Base-by-base conservation (phyloP, 1,140 invertebrate genomes). In the Zaprionus nigranus region DNA sequence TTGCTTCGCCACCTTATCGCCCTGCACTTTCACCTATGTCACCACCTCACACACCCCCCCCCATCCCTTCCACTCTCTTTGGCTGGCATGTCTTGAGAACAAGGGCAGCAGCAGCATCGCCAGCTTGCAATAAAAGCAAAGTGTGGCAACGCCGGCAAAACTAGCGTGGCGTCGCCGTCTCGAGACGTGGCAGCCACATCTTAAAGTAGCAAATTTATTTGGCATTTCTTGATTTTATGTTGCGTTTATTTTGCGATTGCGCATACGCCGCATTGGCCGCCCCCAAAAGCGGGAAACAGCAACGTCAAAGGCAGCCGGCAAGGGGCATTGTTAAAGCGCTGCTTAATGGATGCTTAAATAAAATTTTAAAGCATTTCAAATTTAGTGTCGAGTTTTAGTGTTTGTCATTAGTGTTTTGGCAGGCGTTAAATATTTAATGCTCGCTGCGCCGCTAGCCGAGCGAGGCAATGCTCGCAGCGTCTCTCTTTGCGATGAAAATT, bases 331-430 rank as follows among this genome's bases (percentile, higher is more conserved):
- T 78, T 78, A 71, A 71, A 75, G 73, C 66, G 58, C 74, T 63
- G 66, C 84, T 73, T 87, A 87, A 88, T 87, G 83, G 84, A 81
- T 88, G 84, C 83, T 86, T 88, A 78, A 88, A 86, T 83, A 88
- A 88, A 88, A 88, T 87, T 87, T 87, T 87, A 83, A 88, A 80
- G 84, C 81, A 79, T 79, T 84, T 71, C 74, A 84, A 77, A 87
- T 83, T 88, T 87, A 88, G 84, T 88, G 83, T 69, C 59, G 73
- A 69, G 83, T 80, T 88, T 87, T 83, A 87, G 83, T 88, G 84
- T 87, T 87, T 88, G 84, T 84, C 84, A 88, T 88, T 90, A 84
- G 85, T 84, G 85, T 79, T 88, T 90, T 84, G 85, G 81, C 84
- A 90, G 84, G 78, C 84, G 78, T 90, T 88, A 90, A 88, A 88